phyloP scores from a whole-genome alignment of 2,888 invertebrate species.

The Spilosoma lubricipeda region DNA sequence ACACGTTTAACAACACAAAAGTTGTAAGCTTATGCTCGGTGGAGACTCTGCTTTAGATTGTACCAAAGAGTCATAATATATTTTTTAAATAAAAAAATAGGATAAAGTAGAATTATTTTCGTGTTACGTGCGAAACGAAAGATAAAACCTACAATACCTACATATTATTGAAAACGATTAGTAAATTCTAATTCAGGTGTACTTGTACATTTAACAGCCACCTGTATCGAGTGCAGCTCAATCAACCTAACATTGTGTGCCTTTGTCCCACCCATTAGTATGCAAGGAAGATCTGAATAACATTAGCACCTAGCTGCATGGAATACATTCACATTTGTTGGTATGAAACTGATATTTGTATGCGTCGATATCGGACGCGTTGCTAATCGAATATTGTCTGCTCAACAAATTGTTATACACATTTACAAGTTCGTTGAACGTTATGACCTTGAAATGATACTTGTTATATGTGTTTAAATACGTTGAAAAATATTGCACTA shows the following conservation, averaged over 20 bases:
- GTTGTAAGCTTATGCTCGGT: too few species aligned
- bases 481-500: background rate
- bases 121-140: too few species aligned
- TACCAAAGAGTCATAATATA: background rate
- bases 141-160: too few species aligned
- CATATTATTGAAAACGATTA: background rate
- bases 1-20: too few species aligned
- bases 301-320: slow-evolving; percentile 49
- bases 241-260: slow-evolving; percentile 46
- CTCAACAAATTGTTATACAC: slow-evolving; percentile 28
- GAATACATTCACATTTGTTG: slow-evolving; percentile 39
- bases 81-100: background rate
- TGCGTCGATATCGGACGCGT: slow-evolving; percentile 33
- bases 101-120: background rate
- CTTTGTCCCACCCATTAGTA: slow-evolving; percentile 50
- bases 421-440: slow-evolving; percentile 40
- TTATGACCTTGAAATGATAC: slow-evolving; percentile 11
- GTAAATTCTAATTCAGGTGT: background rate
- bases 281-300: slow-evolving; percentile 48
- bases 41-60: background rate
- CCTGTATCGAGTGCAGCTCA: slow-evolving; percentile 23
- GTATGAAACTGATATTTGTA: slow-evolving; percentile 41
- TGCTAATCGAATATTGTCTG: slow-evolving; percentile 34
- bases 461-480: too few species aligned
- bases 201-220: background rate